phyloP scores from a whole-genome alignment of 2,888 invertebrate genomes.

The Alsophila aescularia region DNA sequence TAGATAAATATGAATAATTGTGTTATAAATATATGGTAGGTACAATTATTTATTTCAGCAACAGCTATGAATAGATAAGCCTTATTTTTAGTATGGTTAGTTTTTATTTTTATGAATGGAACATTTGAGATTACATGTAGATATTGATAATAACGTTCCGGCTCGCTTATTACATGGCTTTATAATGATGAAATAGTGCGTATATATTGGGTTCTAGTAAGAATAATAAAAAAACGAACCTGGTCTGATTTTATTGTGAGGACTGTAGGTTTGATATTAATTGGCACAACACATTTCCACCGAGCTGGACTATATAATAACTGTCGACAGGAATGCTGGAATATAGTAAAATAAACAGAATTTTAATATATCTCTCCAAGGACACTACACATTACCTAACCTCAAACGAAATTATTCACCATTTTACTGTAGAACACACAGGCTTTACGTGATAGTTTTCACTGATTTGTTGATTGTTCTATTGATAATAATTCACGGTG shows the following conservation, averaged over 20 bases:
- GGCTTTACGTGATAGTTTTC: constrained; percentile 1
- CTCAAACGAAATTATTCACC: constrained; percentile 50
- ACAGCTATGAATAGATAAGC: too few relatives aligned
- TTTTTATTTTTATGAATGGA: constrained; percentile 35
- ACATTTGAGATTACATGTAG: constrained; percentile 5
- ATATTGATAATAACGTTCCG: neutral
- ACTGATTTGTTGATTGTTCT: constrained; percentile 10
- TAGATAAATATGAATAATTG: too few relatives aligned
- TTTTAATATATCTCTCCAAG: constrained; percentile 43
- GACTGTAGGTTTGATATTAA: constrained; percentile 65
- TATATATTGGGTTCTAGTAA: neutral
- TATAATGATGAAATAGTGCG: neutral
- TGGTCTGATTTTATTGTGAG: constrained; percentile 64
- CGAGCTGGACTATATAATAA: constrained; percentile 73
- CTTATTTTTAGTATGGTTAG: neutral
- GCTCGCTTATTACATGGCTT: neutral
- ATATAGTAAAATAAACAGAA: constrained; percentile 43
- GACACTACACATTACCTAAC: constrained; percentile 66
- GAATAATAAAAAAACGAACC: constrained; percentile 45
- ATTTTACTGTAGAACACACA: constrained; percentile 49
- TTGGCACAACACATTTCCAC: constrained; percentile 73
- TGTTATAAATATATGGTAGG: too few relatives aligned
- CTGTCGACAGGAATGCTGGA: constrained; percentile 79
- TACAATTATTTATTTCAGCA: too few relatives aligned
- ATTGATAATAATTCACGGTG: constrained; percentile 19